Evolutionary conservation across 2,797 vertebrate species (phyloP).

Genomic region (Macropus fuliginosus): DNA sequence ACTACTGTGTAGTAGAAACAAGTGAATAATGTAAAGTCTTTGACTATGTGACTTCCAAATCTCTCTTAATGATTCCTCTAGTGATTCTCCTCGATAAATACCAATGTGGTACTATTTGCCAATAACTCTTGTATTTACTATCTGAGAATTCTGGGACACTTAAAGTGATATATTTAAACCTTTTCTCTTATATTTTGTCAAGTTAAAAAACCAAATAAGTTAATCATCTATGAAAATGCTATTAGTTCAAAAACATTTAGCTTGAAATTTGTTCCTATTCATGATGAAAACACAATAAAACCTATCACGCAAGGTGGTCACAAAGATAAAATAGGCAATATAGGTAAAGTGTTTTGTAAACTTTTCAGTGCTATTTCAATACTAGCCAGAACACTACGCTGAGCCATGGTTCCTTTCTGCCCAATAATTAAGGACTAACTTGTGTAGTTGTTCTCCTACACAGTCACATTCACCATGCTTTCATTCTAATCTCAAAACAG

Average conservation of each 20-base stretch:
- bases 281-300: not conserved
- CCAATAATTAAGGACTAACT: too few relatives aligned
- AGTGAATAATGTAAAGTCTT: slow-evolving; percentile 49
- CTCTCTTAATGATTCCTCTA: slow-evolving; percentile 13
- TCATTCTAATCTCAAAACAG: too few relatives aligned
- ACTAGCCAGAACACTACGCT: too few relatives aligned
- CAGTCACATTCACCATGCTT: too few relatives aligned
- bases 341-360: not conserved
- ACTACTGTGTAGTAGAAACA: slow-evolving; percentile 36
- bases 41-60: slow-evolving; percentile 58
- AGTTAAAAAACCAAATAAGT: not conserved
- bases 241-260: not conserved
- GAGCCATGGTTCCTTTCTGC: too few relatives aligned
- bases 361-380: not conserved
- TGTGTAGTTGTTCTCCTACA: too few relatives aligned
- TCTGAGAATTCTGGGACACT: not conserved
- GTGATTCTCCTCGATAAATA: slow-evolving; percentile 2
- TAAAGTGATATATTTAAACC: not conserved
- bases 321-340: not conserved
- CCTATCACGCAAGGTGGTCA: not conserved
- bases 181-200: not conserved
- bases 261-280: not conserved
- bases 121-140: not conserved
- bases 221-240: not conserved
- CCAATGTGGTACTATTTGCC: slow-evolving; percentile 6